phyloP scores from a whole-genome alignment of 2,113 vertebrate genomes.

The Syngnathus scovelli region DNA sequence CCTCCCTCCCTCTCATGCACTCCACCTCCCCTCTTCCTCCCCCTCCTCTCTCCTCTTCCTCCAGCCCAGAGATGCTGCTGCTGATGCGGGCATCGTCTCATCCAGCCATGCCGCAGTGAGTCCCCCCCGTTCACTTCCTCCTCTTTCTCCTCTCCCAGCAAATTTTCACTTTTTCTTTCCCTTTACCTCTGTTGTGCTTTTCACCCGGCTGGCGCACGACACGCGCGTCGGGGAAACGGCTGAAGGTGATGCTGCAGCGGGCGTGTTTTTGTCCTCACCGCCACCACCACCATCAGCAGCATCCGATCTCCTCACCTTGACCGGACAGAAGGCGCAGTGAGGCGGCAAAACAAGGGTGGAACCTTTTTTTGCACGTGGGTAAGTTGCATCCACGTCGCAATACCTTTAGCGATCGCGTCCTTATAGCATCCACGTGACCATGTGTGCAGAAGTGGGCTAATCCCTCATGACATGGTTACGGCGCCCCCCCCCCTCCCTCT shows the following conservation, averaged over 20 bases:
- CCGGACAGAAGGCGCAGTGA: slow-evolving; percentile 18
- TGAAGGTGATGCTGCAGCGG: slow-evolving; percentile 5
- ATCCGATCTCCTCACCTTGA: slow-evolving; percentile 22
- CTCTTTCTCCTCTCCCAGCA: background rate
- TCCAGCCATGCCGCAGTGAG: slow-evolving; percentile 41
- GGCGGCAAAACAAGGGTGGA: slow-evolving; percentile 30
- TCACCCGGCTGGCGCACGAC: slow-evolving; percentile 38
- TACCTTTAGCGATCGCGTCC: slow-evolving; percentile 8
- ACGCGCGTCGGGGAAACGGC: slow-evolving; percentile 5
- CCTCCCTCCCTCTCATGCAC: slow-evolving; percentile 8
- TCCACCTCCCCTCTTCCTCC: slow-evolving; percentile 7
- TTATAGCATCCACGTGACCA: slow-evolving; percentile 15
- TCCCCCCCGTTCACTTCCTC: slow-evolving; percentile 35
- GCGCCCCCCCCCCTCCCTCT: slow-evolving; percentile 14
- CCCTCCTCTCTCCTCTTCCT: slow-evolving; percentile 42
- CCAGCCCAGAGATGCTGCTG: slow-evolving; percentile 62
- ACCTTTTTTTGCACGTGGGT: slow-evolving; percentile 33
- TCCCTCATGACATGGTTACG: slow-evolving; percentile 59
- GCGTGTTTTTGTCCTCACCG: background rate
- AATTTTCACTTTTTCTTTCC: background rate
- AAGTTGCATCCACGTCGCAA: slow-evolving; percentile 17
- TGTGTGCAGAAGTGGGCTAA: slow-evolving; percentile 59
- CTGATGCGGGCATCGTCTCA: slow-evolving; percentile 65
- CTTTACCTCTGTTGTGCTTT: slow-evolving; percentile 25
- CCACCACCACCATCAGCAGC: background rate